Evolutionary conservation across 1,140 invertebrate species (phyloP), one percentile per base, ranked within the genome.

Genomic region (Gonatopus flavifemur): DNA sequence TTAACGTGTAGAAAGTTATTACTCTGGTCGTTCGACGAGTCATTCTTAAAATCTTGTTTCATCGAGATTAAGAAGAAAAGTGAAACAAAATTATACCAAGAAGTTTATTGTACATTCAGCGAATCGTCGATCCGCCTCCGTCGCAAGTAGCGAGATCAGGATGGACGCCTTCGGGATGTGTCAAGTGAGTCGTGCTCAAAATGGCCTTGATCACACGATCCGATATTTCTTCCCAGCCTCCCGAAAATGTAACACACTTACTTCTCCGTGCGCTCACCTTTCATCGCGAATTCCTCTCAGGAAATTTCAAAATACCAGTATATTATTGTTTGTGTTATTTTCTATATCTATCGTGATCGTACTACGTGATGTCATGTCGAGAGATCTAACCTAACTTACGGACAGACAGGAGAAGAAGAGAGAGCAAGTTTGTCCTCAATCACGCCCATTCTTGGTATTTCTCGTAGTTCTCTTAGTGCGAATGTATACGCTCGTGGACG

Each of bases 91-190:
- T n/a, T n/a, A n/a, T n/a, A n/a, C n/a, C n/a, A n/a, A n/a, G n/a
- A n/a, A n/a, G n/a, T n/a, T n/a, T n/a, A n/a, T n/a, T n/a, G 43
- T 43, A 42, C 42, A 41, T 44, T 40, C 33, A 44, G 36, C 40
- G 49, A 8, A 30, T 30, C n/a, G 8, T 30, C 28, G 28, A 30
- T 30, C 28, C 28, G 28, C 28, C n/a, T n/a, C n/a, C n/a, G n/a
- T n/a, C n/a, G n/a, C n/a, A n/a, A n/a, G n/a, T n/a, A n/a, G n/a
- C 43, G 19, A 55, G 24, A 24, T 12, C 54, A 58, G 59, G 66
- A 77, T 77, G 74, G 74, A 77, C 64, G 66, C 73, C 62, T 77
- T 68, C 61, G 70, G 72, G 62, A 71, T 76, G 62, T 76, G 74
- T 45, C 75, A 76, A 76, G 75, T 77, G 72, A 77, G 75, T 73